Base-by-base conservation (phyloP, 2,113 vertebrate genomes). In the Perca schrenkii region DNA sequence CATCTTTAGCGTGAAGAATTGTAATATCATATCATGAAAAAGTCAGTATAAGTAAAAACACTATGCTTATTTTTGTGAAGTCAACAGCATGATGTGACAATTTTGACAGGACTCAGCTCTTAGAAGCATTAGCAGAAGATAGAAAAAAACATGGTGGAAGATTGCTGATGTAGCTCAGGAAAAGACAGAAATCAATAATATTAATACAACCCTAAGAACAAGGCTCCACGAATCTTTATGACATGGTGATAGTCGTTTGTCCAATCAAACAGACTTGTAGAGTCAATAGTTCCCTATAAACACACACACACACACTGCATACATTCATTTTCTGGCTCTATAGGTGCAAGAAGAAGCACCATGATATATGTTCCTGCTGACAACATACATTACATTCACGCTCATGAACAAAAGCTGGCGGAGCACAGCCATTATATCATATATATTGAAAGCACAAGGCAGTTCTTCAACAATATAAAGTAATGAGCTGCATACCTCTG, bases 131-230 rank as follows among this genome's bases (percentile, higher is more conserved):
- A 28, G 7, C 19, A 22, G 28, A 63, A 22, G 5, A 40, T 2
- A 13, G 15, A 61, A 61, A 46, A 53, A 60, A 19, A 11, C 74
- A 31, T 10, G 17, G 3, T 16, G 16, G 25, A 43, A 43, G 14
- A 63, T n/a, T 40, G n/a, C 57, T 68, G 25, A 74, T 19, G 14
- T 17, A 66, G 54, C 36, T 25, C 63, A 79, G 73, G n/a, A 84
- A 58, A 74, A 63, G 8, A 76, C 7, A 46, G 57, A 81, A 85
- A 80, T 83, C 71, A 60, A 83, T 84, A 46, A 61, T 16, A 64
- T 85, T 82, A 80, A 58, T 76, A 78, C 49, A 64, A 79, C 61
- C 47, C 13, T 17, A 15, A 83, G 63, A 83, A 66, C 3, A 1
- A 57, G 47, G 72, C 71, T 75, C 50, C 60, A 54, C 11, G 6